phyloP scores from a whole-genome alignment of 2,888 invertebrate species.

The Digitonthophagus gazella region DNA sequence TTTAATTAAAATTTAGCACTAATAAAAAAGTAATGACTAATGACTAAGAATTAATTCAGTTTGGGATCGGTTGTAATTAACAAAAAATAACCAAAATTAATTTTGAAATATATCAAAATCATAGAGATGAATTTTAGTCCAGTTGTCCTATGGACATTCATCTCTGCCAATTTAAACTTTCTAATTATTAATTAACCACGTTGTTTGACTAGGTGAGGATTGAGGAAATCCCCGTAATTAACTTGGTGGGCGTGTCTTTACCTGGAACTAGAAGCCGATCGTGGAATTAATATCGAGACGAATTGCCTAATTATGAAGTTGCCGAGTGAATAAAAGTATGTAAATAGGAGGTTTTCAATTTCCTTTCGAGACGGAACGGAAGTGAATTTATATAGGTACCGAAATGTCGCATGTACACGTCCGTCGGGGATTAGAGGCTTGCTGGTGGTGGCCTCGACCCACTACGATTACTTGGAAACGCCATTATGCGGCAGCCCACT shows the following conservation, averaged over 20 bases:
- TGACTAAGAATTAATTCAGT: too few species aligned
- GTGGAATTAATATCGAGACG: not conserved
- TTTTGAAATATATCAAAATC: too few species aligned
- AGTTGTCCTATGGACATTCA: not conserved
- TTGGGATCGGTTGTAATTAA: too few species aligned
- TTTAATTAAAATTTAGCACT: too few species aligned
- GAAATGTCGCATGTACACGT: too few species aligned
- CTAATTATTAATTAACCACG: not conserved
- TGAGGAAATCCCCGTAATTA: not conserved
- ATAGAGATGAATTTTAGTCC: not conserved
- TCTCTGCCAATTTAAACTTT: not conserved
- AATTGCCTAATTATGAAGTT: not conserved
- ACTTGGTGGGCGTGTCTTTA: not conserved
- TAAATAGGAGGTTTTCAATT: too few species aligned
- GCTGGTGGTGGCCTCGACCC: not conserved
- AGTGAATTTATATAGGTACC: too few species aligned
- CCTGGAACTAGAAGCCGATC: not conserved
- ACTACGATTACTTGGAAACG: slow-evolving; percentile 11
- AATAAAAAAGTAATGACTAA: too few species aligned
- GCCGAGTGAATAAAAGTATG: too few species aligned
- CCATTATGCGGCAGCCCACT: slow-evolving; percentile 5
- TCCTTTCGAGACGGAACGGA: too few species aligned
- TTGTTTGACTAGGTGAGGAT: not conserved
- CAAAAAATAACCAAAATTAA: too few species aligned
- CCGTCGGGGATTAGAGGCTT: not conserved